Conservation (phyloP, 2,113 vertebrate species). For the Numenius arquata region DNA sequence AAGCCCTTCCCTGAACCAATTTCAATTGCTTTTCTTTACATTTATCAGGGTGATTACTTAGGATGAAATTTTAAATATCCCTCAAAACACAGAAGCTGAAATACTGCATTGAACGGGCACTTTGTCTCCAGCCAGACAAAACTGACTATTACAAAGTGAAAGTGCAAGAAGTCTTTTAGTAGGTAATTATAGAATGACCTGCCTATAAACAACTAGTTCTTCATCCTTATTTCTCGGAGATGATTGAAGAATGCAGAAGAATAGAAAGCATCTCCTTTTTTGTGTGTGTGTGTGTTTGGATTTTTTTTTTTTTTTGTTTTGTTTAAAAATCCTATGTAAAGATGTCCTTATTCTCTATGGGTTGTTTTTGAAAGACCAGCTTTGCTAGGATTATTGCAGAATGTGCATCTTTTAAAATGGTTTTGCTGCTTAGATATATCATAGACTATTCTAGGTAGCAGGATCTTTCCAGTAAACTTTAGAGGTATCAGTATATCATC, state of each 20-base stretch:
- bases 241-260: not conserved
- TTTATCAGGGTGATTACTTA: not conserved
- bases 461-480: not conserved
- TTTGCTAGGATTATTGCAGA: not conserved
- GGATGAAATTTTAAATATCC: not conserved
- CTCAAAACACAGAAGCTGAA: not conserved
- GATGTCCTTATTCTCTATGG: not conserved
- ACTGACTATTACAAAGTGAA: not conserved
- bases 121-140: not conserved
- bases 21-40: not conserved
- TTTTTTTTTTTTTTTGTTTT: not conserved
- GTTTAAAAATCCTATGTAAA: not conserved
- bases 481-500: not conserved
- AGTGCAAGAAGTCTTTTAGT: not conserved
- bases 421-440: not conserved
- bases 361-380: not conserved
- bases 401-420: not conserved
- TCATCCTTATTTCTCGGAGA: not conserved
- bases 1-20: not conserved
- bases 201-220: not conserved
- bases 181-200: not conserved
- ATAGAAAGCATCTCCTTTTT: not conserved
- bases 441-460: not conserved
- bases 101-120: not conserved
- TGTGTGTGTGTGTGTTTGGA: no score